Base-by-base conservation (phyloP, 1,140 invertebrate genomes). In the Drosophila nigromelanica region DNA sequence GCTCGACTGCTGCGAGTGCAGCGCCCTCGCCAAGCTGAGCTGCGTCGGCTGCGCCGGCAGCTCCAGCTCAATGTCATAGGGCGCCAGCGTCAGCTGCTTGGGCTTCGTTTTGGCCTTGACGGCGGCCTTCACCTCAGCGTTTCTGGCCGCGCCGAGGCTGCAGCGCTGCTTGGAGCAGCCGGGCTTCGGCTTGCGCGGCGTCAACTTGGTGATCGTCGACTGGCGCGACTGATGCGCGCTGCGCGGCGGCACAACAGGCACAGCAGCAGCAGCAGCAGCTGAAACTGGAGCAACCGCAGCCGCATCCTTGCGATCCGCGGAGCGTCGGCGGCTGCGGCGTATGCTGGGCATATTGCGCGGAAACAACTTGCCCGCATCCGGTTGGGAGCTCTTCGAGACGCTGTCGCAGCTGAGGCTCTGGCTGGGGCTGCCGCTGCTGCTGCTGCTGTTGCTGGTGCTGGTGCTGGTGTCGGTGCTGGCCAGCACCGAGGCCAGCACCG, bases 331-430 rank as follows among this genome's bases (percentile, higher is more conserved):
- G 66, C 90, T 91, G 11, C 90, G 70, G 0, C 90, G 62, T 24
- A 91, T 91, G 68, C 90, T 91, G 24, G 90, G 90, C 90, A 91
- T 91, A 45, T 91, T 91, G n/a, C 90, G 77, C 37, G 90, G 90
- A 69, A 91, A 91, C 30, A 91, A 70, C 59, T 90, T 91, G 42
- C 90, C 64, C 14, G 52, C 55, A 47, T 91, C 90, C 56, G 78
- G 76, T 56, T 87, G 82, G 3, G 83, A 89, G 14, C 73, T 83
- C 43, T 89, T 89, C 12, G 83, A 89, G 27, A 62, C 33, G 11
- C 83, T 87, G 51, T 83, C 83, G 62, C 69, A 63, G 64, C 74
- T 75, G 0, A 42, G 47, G n/a, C 43, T 64, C 27, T 77, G 66
- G 21, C 67, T 73, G 8, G 27, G 56, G 1, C 56, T 79, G 52